Evolutionary conservation across 2,797 vertebrate genomes (phyloP).

Genomic region (Eulemur coronatus): DNA sequence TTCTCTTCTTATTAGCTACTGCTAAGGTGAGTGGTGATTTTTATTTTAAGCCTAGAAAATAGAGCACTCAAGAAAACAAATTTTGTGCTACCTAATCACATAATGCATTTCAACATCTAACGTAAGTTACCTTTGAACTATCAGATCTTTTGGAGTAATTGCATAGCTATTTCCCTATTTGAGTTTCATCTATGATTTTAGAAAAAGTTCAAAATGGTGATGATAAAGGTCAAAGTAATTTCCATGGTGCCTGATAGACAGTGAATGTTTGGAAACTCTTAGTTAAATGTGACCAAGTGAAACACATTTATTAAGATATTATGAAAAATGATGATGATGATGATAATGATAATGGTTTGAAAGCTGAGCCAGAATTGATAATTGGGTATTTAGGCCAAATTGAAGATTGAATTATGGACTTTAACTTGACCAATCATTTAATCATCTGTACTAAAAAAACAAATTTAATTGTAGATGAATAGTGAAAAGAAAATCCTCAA

Average conservation of each 20-base stretch:
- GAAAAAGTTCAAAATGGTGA: not conserved
- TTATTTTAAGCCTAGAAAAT: not conserved
- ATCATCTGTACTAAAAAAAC: not conserved
- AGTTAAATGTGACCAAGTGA: not conserved
- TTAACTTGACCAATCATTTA: not conserved
- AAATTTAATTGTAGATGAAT: not conserved
- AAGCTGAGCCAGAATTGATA: not conserved
- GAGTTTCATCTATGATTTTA: slow-evolving; percentile 26
- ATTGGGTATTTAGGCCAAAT: not conserved
- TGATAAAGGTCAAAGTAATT: slow-evolving; percentile 12
- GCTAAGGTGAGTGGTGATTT: not conserved
- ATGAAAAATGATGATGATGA: not conserved
- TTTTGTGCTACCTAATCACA: not conserved
- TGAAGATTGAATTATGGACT: not conserved
- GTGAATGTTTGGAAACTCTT: not conserved
- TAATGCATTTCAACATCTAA: not conserved
- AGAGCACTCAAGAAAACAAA: not conserved
- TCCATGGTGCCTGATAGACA: not conserved
- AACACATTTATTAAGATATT: not conserved
- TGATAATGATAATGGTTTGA: not conserved
- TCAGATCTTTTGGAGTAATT: not conserved
- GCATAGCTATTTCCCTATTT: not conserved
- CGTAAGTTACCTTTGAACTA: not conserved
- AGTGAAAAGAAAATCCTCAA: not conserved
- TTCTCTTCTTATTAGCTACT: not conserved